Evolutionary conservation across 2,888 invertebrate species (phyloP).

Genomic region (Cactoblastis cactorum): DNA sequence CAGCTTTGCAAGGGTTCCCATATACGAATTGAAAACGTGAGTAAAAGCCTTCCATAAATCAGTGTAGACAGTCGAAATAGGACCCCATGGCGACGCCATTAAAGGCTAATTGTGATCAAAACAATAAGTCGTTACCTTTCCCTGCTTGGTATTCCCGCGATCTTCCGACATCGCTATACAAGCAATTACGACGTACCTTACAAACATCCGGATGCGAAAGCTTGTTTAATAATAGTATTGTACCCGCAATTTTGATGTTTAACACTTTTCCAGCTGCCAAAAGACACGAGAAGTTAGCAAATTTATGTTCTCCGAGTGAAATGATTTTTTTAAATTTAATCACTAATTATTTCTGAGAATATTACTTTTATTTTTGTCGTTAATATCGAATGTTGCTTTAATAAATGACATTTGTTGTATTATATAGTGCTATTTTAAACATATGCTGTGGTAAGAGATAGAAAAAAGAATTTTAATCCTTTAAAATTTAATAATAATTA

Average conservation of each 20-base stretch:
- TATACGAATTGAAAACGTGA: slow-evolving; percentile 11
- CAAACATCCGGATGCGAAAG: slow-evolving; percentile 14
- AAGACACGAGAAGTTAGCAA: background rate
- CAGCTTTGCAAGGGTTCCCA: background rate
- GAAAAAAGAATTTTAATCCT: too few relatives aligned
- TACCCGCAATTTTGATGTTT: slow-evolving; percentile 31
- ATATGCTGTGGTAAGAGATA: too few relatives aligned
- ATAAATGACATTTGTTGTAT: too few relatives aligned
- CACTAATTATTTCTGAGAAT: too few relatives aligned
- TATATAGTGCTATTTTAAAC: too few relatives aligned
- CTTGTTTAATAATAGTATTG: slow-evolving; percentile 21
- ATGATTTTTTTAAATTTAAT: too few relatives aligned
- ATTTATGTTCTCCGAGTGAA: too few relatives aligned
- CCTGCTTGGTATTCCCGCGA: slow-evolving; percentile 46
- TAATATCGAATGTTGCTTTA: too few relatives aligned
- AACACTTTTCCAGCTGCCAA: background rate
- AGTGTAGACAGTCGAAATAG: slow-evolving; percentile 19
- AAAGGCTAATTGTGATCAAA: slow-evolving; percentile 46
- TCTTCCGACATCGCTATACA: slow-evolving; percentile 42
- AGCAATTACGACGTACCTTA: slow-evolving; percentile 37
- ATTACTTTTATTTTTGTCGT: too few relatives aligned
- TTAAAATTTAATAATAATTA: too few relatives aligned
- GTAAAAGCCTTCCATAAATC: slow-evolving; percentile 12
- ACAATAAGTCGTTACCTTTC: slow-evolving; percentile 58
- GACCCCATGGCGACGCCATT: slow-evolving; percentile 35